Percentiles rank a stretch among this genome's conserved stretches.
Conservation (phyloP, 1,140 invertebrate genomes). For the Cheumatopsyche charites region DNA sequence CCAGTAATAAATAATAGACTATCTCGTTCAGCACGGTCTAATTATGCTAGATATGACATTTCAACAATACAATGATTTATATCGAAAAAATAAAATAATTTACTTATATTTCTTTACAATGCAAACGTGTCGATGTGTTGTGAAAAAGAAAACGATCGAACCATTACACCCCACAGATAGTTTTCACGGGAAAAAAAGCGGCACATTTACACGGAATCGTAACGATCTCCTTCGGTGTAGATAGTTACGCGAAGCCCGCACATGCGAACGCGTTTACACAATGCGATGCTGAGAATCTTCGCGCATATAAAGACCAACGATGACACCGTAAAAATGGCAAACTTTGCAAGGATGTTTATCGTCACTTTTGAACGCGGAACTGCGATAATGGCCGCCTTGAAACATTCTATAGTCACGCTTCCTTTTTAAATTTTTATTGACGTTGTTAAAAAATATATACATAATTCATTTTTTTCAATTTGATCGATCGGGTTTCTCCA, state of each 20-base stretch:
- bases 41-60: too few relatives aligned
- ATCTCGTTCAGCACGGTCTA: too few relatives aligned
- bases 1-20: too few relatives aligned
- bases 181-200: neutral
- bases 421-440: neutral
- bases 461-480: too few relatives aligned
- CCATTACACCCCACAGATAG: too few relatives aligned
- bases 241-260: neutral
- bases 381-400: conserved; percentile 7
- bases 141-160: too few relatives aligned
- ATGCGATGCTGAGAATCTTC: conserved; percentile 5
- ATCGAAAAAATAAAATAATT: too few relatives aligned
- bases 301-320: conserved; percentile 1
- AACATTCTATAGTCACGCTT: neutral
- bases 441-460: neutral
- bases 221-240: neutral
- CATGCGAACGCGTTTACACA: neutral
- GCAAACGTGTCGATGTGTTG: too few relatives aligned
- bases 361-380: conserved; percentile 8
- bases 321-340: neutral
- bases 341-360: neutral
- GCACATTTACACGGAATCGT: conserved; percentile 21
- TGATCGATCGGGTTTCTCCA: neutral
- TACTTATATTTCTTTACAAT: too few relatives aligned
- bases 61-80: too few relatives aligned